phyloP scores from a whole-genome alignment of 1,140 invertebrate species.

The Ladona fulva region DNA sequence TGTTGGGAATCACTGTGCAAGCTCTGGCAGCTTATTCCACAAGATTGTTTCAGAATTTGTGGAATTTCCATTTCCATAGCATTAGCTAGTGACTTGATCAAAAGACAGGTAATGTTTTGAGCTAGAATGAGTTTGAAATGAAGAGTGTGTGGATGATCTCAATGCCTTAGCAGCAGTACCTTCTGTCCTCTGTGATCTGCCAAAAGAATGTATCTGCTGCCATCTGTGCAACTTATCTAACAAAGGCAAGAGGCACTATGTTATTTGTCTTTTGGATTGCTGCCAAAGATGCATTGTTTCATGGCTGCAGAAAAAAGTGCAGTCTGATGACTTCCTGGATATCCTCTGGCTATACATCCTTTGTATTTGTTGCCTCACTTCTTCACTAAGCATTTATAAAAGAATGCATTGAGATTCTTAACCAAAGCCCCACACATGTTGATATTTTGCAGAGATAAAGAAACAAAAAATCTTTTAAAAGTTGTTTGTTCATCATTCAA shows the following conservation, averaged over 20 bases:
- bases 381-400: neutral
- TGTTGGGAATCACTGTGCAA: too few species aligned
- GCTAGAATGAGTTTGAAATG: too few species aligned
- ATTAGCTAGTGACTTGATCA: too few species aligned
- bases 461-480: neutral
- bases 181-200: neutral
- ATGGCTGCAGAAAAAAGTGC: too few species aligned
- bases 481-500: neutral
- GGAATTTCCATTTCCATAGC: too few species aligned
- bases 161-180: constrained; percentile 1
- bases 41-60: too few species aligned
- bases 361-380: neutral
- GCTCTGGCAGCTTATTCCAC: too few species aligned
- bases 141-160: neutral
- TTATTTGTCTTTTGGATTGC: neutral
- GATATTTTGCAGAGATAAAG: constrained; percentile 10
- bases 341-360: neutral
- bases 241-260: neutral
- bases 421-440: neutral
- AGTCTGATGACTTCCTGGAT: too few species aligned
- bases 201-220: neutral
- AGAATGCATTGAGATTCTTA: neutral
- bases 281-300: neutral
- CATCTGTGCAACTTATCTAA: neutral
- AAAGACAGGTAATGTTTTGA: too few species aligned